Evolutionary conservation across 1,140 invertebrate genomes (phyloP).

Genomic region (Hydropsyche tenuis): DNA sequence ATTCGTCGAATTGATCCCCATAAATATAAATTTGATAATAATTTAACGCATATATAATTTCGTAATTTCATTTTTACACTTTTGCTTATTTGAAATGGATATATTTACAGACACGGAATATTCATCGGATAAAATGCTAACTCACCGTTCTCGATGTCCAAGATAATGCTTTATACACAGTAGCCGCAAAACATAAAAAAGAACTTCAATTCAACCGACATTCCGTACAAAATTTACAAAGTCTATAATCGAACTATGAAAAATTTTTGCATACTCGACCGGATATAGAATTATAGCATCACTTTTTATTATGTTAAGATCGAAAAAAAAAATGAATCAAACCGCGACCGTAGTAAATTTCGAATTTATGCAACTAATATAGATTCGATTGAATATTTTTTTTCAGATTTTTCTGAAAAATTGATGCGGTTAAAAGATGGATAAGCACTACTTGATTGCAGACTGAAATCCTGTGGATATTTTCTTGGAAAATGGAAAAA

Average conservation of each 20-base stretch:
- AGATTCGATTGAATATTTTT: no score
- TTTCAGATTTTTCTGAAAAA: no score
- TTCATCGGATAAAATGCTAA: slow-evolving; percentile 15
- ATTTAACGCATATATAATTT: no score
- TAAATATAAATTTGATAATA: no score
- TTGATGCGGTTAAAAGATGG: no score
- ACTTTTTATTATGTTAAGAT: no score
- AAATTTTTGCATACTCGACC: slow-evolving; percentile 16
- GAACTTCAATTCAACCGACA: slow-evolving; percentile 32
- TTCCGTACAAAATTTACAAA: slow-evolving; percentile 29
- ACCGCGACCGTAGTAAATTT: no score
- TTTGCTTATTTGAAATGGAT: not conserved
- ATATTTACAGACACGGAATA: not conserved
- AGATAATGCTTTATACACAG: slow-evolving; percentile 37
- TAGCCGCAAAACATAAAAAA: slow-evolving; percentile 33
- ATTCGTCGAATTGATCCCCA: not conserved
- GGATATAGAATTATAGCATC: not conserved
- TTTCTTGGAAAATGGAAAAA: no score
- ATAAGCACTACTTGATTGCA: no score
- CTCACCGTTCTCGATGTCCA: slow-evolving; percentile 13
- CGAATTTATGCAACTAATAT: no score
- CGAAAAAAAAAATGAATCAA: no score
- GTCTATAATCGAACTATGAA: slow-evolving; percentile 24
- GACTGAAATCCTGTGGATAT: no score
- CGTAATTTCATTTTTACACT: not conserved